phyloP scores from a whole-genome alignment of 2,888 invertebrate species.

The Sylvicola cinctus region DNA sequence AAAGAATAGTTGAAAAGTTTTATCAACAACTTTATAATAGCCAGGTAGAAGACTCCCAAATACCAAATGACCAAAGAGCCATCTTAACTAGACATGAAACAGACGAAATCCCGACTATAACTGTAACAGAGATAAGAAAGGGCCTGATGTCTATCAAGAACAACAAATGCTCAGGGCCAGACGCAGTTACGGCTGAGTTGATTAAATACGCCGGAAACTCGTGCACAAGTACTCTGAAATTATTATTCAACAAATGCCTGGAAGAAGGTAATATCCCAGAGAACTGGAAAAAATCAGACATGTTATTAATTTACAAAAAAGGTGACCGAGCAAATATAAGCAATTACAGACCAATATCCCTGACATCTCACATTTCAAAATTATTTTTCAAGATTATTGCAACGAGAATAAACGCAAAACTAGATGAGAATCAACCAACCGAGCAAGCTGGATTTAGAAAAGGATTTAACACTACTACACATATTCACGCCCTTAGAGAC shows the following conservation, averaged over 20 bases:
- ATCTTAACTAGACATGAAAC: not conserved
- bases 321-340: not conserved
- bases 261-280: not conserved
- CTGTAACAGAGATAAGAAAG: not conserved
- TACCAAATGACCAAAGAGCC: too few species aligned
- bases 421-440: not conserved
- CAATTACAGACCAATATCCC: not conserved
- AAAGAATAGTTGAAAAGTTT: not conserved
- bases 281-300: conserved; percentile 2
- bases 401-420: not conserved
- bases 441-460: not conserved
- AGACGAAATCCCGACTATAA: conserved; percentile 1
- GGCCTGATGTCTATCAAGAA: not conserved
- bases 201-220: not conserved
- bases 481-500: not conserved
- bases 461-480: not conserved
- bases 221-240: not conserved
- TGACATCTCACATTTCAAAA: not conserved
- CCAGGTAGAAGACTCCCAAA: not conserved
- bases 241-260: not conserved
- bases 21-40: not conserved
- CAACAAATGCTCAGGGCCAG: not conserved
- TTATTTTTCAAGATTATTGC: not conserved
- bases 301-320: conserved; percentile 1
- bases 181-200: not conserved